Evolutionary conservation across 2,797 vertebrate genomes (phyloP).

Genomic region (Acanthurus tractus): DNA sequence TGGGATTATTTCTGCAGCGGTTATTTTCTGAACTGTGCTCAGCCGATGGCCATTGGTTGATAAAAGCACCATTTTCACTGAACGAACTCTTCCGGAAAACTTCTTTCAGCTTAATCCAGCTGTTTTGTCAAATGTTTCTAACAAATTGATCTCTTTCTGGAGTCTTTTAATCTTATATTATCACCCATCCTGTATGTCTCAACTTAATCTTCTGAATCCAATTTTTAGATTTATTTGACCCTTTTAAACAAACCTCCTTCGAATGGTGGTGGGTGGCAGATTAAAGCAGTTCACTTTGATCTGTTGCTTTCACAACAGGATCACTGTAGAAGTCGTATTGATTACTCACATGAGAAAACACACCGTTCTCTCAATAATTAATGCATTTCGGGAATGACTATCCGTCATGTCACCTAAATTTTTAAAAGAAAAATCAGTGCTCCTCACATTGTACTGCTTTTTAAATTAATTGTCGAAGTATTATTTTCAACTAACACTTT

Average conservation of each 20-base stretch:
- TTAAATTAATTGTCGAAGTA: not conserved
- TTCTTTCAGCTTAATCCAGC: not conserved
- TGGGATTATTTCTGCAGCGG: not conserved
- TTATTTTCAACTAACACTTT: not conserved
- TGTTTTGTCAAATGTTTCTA: not conserved
- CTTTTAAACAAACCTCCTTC: not conserved
- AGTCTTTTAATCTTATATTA: not conserved
- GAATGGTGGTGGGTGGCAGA: not conserved
- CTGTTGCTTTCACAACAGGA: constrained; percentile 14
- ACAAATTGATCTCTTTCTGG: not conserved
- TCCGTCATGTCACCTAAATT: not conserved
- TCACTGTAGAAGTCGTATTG: constrained; percentile 4
- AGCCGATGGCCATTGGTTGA: not conserved
- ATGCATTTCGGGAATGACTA: not conserved
- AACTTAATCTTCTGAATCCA: not conserved
- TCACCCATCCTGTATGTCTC: not conserved
- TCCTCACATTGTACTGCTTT: not conserved
- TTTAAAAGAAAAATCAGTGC: constrained; percentile 6
- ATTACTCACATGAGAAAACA: constrained; percentile 6
- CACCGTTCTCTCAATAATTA: not conserved
- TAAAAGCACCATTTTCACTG: not conserved
- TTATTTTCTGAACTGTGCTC: no score
- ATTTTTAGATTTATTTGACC: not conserved
- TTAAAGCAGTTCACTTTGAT: not conserved
- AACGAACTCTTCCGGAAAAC: not conserved